A percentile compares a stretch with the other conserved stretches of the same genome.
phyloP scores from a whole-genome alignment of 2,797 vertebrate genomes.

The Malurus splendens region DNA sequence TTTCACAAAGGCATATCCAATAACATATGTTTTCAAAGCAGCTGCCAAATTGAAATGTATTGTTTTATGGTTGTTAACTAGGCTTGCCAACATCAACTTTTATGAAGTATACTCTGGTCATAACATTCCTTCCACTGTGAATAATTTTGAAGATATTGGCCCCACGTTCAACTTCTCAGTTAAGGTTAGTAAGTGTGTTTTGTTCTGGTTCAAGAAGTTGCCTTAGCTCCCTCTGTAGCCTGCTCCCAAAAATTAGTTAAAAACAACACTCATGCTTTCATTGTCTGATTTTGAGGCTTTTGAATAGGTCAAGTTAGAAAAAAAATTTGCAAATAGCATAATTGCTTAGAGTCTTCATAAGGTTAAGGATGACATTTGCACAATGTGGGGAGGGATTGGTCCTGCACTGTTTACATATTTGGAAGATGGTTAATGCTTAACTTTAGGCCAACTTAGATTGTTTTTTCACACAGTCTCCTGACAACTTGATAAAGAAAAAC shows the following conservation, averaged over 20 bases:
- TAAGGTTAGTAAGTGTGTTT: constrained; percentile 74
- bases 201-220: background rate
- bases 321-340: background rate
- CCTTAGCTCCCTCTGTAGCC: background rate
- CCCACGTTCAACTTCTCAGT: constrained; percentile 84
- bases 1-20: background rate
- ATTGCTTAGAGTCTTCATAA: background rate
- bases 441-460: background rate
- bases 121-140: constrained; percentile 69
- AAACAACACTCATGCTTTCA: background rate
- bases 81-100: constrained; percentile 82
- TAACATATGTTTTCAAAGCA: constrained; percentile 25
- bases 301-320: background rate
- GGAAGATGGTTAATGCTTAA: constrained; percentile 20
- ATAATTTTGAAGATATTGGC: constrained; percentile 82
- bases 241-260: background rate
- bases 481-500: background rate
- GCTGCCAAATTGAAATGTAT: constrained; percentile 42
- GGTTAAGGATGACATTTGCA: background rate
- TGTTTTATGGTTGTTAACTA: constrained; percentile 62
- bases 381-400: background rate
- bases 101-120: constrained; percentile 75
- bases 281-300: background rate
- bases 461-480: background rate
- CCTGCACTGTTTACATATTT: background rate